These are phyloP conservation scores for Archaeoteleia sp. DNA, from an alignment of 2,888 invertebrate genomes.

Conservation along the genomic window DNA sequence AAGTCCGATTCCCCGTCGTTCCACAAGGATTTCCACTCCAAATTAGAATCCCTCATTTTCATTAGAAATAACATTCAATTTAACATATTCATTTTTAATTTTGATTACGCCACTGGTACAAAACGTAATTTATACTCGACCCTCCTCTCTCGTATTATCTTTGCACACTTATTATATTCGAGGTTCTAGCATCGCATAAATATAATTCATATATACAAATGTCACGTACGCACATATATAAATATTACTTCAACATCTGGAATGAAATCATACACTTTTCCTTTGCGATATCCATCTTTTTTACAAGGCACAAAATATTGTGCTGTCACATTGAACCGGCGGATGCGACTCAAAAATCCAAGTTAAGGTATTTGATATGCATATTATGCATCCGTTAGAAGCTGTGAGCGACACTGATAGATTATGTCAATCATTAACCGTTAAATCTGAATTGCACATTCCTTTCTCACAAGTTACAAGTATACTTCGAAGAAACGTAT, in stretches of 20 bases:
- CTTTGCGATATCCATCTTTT: slow-evolving; percentile 16
- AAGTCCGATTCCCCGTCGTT: too few relatives aligned
- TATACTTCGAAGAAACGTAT: slow-evolving; percentile 8
- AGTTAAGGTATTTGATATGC: slow-evolving; percentile 45
- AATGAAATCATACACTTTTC: slow-evolving; percentile 36
- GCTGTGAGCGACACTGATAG: slow-evolving; percentile 23
- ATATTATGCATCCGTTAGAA: slow-evolving; percentile 30
- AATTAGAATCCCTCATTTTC: too few relatives aligned
- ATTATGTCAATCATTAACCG: too few relatives aligned
- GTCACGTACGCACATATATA: neutral
- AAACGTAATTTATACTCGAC: too few relatives aligned
- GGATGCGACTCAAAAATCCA: slow-evolving; percentile 34
- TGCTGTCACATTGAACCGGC: slow-evolving; percentile 28
- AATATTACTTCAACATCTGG: slow-evolving; percentile 8
- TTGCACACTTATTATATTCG: slow-evolving; percentile 40
- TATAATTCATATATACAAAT: slow-evolving; percentile 40
- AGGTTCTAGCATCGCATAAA: slow-evolving; percentile 39
- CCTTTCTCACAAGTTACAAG: neutral
- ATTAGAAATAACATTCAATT: too few relatives aligned
- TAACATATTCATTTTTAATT: too few relatives aligned
- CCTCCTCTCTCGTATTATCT: too few relatives aligned
- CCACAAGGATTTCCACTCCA: too few relatives aligned
- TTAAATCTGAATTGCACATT: slow-evolving; percentile 8
- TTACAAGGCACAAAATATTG: slow-evolving; percentile 41
- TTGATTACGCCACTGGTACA: too few relatives aligned